These are phyloP conservation scores for Prinia subflava DNA, from an alignment of 2,113 vertebrate genomes.

Conservation along the genomic window DNA sequence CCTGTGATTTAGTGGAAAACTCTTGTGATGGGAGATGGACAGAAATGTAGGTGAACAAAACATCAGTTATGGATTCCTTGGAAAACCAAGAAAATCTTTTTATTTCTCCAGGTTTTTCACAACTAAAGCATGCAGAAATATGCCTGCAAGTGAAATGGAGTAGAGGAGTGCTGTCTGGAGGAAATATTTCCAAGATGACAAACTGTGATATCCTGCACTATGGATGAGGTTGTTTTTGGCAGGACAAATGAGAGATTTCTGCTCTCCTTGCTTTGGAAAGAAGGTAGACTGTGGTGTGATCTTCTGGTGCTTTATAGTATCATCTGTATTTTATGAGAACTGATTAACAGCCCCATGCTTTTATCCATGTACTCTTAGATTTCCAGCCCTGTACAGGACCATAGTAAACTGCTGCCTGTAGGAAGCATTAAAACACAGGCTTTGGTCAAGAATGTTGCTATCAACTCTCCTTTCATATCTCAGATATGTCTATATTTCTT, in stretches of 20 bases:
- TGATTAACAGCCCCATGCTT: background rate
- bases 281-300: background rate
- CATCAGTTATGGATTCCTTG: background rate
- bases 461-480: background rate
- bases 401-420: background rate
- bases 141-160: accelerated
- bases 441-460: background rate
- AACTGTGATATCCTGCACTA: background rate
- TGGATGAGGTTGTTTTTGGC: background rate
- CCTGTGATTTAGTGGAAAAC: background rate
- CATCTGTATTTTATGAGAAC: background rate
- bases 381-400: background rate
- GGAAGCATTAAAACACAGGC: background rate
- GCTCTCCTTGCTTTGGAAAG: background rate
- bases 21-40: background rate
- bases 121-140: background rate
- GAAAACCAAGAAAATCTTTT: background rate
- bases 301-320: background rate
- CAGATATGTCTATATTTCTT: background rate
- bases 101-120: background rate
- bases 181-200: background rate
- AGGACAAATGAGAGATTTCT: background rate
- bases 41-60: background rate
- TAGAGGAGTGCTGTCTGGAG: background rate
- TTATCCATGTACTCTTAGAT: background rate